Evolutionary conservation across 37 sponge, comb jelly and placozoan species (phyloP).

Genomic region (Amphimedon queenslandica): DNA sequence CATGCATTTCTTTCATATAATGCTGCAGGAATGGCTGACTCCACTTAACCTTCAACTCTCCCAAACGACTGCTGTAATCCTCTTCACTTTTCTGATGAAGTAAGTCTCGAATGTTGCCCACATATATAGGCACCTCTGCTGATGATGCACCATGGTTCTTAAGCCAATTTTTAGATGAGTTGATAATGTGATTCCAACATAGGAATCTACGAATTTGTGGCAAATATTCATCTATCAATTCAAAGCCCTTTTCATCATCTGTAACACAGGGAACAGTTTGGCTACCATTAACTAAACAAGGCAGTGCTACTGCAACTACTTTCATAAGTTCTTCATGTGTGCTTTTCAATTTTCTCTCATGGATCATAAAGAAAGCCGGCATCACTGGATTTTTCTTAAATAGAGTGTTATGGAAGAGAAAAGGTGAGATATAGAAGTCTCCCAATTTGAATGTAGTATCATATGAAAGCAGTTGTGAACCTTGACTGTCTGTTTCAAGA

Average conservation of each 20-base stretch:
- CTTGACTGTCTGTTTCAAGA: neutral
- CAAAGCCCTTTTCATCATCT: constrained; percentile 21
- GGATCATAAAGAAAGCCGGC: constrained; percentile 12
- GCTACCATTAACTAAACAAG: neutral
- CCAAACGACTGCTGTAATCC: neutral
- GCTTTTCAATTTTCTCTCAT: constrained; percentile 20
- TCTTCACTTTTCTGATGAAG: constrained; percentile 14
- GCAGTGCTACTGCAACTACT: neutral
- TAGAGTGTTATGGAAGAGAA: constrained; percentile 24
- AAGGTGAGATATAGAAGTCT: constrained; percentile 40
- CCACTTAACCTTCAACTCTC: constrained; percentile 16
- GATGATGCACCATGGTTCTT: constrained; percentile 18
- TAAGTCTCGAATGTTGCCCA: constrained; percentile 7
- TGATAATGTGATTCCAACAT: constrained; percentile 40
- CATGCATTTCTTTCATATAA: constrained; percentile 5
- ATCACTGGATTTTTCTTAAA: constrained; percentile 28
- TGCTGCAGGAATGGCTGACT: constrained; percentile 20
- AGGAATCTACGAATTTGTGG: neutral
- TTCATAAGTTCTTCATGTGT: constrained; percentile 15
- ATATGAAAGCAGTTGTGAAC: constrained; percentile 17
- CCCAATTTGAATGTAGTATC: constrained; percentile 49
- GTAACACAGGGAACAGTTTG: constrained; percentile 16
- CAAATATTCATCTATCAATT: constrained; percentile 4
- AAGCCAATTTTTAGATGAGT: constrained; percentile 25
- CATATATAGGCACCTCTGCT: constrained; percentile 4